phyloP scores from a whole-genome alignment of 2,888 invertebrate species.

The Cephus rjabovi region DNA sequence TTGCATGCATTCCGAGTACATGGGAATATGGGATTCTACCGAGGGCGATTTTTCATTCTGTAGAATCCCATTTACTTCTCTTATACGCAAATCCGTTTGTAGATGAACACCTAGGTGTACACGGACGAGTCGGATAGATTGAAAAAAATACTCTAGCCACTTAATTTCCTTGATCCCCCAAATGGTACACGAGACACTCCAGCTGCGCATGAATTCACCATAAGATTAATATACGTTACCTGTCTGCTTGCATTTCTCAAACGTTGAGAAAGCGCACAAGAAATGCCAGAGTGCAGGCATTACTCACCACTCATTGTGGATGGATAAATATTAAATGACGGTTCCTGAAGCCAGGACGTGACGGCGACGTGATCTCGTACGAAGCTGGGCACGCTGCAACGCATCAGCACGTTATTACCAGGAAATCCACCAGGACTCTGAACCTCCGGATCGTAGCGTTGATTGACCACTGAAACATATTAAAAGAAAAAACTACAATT shows the following conservation, averaged over 20 bases:
- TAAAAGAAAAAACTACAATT: not conserved
- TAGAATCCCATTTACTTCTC: not conserved
- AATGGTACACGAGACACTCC: not conserved
- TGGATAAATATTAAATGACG: constrained; percentile 71
- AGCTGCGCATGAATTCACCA: not conserved
- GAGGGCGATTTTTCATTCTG: not conserved
- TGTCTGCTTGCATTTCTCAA: not conserved
- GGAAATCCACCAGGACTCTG: constrained; percentile 71
- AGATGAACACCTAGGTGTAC: not conserved
- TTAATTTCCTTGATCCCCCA: not conserved
- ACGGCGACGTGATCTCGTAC: constrained; percentile 71
- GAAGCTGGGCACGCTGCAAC: constrained; percentile 71
- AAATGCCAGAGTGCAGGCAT: constrained; percentile 2
- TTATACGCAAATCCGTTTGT: not conserved
- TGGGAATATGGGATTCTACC: not conserved
- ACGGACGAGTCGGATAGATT: not conserved
- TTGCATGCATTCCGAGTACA: not conserved
- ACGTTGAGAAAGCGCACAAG: not conserved
- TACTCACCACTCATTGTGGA: constrained; percentile 69
- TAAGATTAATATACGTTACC: not conserved
- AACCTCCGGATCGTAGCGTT: constrained; percentile 71
- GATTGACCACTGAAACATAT: constrained; percentile 68
- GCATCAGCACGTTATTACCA: constrained; percentile 70
- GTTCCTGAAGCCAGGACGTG: constrained; percentile 72
- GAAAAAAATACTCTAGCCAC: not conserved